A percentile compares a stretch with the other conserved stretches of the same genome.
Conservation (phyloP, 2,113 vertebrate species). For the Pipra filicauda region DNA sequence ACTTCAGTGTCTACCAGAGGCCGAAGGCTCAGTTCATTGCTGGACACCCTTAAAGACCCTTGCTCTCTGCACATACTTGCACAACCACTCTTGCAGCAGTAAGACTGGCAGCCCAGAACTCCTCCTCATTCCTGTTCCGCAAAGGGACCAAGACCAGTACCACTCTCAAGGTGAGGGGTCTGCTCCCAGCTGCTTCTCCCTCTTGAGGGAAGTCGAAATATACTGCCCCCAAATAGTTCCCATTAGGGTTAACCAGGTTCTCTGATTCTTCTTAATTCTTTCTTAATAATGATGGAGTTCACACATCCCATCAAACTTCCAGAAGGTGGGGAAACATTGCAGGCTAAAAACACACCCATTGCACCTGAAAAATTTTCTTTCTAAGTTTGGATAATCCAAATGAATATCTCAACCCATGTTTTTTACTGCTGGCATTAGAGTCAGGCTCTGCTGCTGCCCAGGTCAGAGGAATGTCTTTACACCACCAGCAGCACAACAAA, state of each 20-base stretch:
- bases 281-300: background rate
- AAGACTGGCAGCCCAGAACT: accelerated
- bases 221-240: background rate
- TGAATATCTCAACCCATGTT: background rate
- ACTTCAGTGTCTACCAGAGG: background rate
- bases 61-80: background rate
- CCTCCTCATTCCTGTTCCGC: background rate
- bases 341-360: background rate
- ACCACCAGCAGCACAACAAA: background rate
- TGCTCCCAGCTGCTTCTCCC: background rate
- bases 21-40: background rate
- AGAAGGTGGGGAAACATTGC: background rate
- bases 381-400: background rate
- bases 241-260: background rate
- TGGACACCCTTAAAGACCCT: background rate
- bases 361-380: background rate
- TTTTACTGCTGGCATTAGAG: background rate
- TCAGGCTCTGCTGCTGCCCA: background rate
- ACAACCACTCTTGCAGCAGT: background rate
- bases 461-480: background rate
- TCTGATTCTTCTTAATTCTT: background rate
- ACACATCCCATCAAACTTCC: background rate
- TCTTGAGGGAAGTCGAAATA: background rate
- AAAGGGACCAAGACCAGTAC: background rate
- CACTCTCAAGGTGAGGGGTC: background rate